Percentiles rank a stretch among this genome's conserved stretches.
phyloP scores from a whole-genome alignment of 1,140 invertebrate genomes.

The Palaemon carinicauda region DNA sequence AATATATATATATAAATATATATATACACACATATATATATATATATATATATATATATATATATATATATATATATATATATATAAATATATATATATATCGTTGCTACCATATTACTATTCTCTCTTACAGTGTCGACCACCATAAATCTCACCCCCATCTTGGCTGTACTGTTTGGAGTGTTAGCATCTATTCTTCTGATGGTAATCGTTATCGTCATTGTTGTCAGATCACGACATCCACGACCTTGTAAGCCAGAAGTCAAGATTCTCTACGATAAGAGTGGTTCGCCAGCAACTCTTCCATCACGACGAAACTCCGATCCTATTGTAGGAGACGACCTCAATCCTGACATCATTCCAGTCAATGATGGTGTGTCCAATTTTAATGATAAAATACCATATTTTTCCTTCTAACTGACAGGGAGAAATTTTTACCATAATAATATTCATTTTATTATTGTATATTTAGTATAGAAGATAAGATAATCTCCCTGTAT shows the following conservation, averaged over 20 bases:
- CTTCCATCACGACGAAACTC: slow-evolving; percentile 62
- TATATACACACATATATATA: neutral
- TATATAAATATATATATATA: neutral
- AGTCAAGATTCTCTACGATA: slow-evolving; percentile 69
- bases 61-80: neutral
- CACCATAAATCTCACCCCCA: slow-evolving; percentile 70
- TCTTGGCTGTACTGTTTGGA: slow-evolving; percentile 76
- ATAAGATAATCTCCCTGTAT: too few relatives aligned
- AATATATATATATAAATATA: too few relatives aligned
- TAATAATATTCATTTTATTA: too few relatives aligned
- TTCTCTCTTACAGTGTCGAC: slow-evolving; percentile 10
- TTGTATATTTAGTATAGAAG: too few relatives aligned
- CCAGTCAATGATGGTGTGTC: slow-evolving; percentile 76
- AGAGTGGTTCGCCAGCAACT: neutral
- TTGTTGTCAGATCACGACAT: slow-evolving; percentile 73
- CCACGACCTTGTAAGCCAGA: slow-evolving; percentile 65
- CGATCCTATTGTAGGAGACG: slow-evolving; percentile 68
- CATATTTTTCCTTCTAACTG: too few relatives aligned
- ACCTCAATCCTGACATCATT: slow-evolving; percentile 80
- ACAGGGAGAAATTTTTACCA: too few relatives aligned
- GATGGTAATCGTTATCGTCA: slow-evolving; percentile 76
- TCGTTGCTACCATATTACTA: too few relatives aligned
- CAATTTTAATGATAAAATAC: too few relatives aligned
- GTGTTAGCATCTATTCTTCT: slow-evolving; percentile 75
- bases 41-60: too few relatives aligned